phyloP scores from a whole-genome alignment of 2,888 invertebrate genomes.

The Strigamia crassipes region DNA sequence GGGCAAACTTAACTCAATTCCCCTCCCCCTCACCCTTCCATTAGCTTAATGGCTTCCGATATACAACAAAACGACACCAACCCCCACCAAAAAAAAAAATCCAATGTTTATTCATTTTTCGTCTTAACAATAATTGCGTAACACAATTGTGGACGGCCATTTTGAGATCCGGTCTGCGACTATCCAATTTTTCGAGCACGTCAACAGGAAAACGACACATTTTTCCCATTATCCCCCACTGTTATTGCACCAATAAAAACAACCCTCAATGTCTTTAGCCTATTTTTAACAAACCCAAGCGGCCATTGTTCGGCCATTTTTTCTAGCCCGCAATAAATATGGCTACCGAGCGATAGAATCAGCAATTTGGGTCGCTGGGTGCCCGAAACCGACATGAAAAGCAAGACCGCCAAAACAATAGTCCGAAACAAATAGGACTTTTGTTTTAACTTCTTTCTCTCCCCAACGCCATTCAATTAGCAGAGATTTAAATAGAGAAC shows the following conservation, averaged over 20 bases:
- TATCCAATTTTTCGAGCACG: too few relatives aligned
- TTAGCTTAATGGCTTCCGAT: background rate
- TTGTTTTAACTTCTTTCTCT: conserved; percentile 5
- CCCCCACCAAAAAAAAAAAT: too few relatives aligned
- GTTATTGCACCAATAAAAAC: conserved; percentile 7
- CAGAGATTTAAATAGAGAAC: background rate
- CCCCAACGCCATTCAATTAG: background rate
- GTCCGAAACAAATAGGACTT: background rate
- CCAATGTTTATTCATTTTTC: too few relatives aligned
- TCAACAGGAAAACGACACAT: too few relatives aligned
- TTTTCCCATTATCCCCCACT: too few relatives aligned
- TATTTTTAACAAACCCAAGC: too few relatives aligned
- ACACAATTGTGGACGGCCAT: too few relatives aligned
- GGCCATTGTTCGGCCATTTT: background rate
- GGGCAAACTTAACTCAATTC: background rate
- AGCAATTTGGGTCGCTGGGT: background rate
- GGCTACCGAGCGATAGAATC: background rate
- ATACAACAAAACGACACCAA: too few relatives aligned
- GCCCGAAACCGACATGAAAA: background rate
- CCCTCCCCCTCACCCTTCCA: background rate
- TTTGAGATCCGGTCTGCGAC: too few relatives aligned
- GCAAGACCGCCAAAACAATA: background rate
- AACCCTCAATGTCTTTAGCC: too few relatives aligned
- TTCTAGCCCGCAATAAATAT: background rate
- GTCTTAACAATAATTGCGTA: too few relatives aligned